phyloP scores from a whole-genome alignment of 1,140 invertebrate genomes.

The Anagrus nilaparvatae region DNA sequence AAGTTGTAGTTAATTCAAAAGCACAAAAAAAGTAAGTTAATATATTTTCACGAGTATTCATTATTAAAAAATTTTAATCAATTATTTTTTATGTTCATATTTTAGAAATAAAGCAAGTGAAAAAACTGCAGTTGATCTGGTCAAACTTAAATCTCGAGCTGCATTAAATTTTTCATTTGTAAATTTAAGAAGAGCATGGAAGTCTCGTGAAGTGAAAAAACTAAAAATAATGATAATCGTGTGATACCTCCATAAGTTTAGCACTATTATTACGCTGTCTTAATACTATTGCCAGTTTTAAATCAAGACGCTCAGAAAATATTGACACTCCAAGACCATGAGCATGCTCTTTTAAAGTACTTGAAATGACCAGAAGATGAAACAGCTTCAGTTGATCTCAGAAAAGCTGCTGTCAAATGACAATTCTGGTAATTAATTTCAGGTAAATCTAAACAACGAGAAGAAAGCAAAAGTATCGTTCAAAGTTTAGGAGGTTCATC shows the following conservation, averaged over 20 bases:
- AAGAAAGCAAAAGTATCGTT: too few species aligned
- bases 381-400: slow-evolving; percentile 64
- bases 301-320: slow-evolving; percentile 32
- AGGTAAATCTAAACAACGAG: too few species aligned
- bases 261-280: slow-evolving; percentile 61
- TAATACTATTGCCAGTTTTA: slow-evolving; percentile 43
- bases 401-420: slow-evolving; percentile 78
- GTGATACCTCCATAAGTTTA: slow-evolving; percentile 47
- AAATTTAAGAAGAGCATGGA: slow-evolving; percentile 82
- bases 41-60: too few species aligned
- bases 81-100: slow-evolving; percentile 13
- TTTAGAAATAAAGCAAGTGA: slow-evolving; percentile 35
- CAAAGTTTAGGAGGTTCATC: too few species aligned
- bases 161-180: slow-evolving; percentile 90
- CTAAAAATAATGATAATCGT: slow-evolving; percentile 50
- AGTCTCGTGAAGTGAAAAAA: slow-evolving; percentile 77
- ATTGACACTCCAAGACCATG: slow-evolving; percentile 42
- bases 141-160: slow-evolving; percentile 80
- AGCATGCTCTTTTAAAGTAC: slow-evolving; percentile 49
- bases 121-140: slow-evolving; percentile 53
- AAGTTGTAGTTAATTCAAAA: slow-evolving; percentile 24
- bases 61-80: slow-evolving; percentile 4
- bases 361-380: slow-evolving; percentile 73
- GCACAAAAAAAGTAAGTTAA: slow-evolving; percentile 30
- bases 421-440: too few species aligned